These are phyloP conservation scores for Anguilla megastoma DNA, from an alignment of 2,797 vertebrate genomes.

Conservation along the genomic window DNA sequence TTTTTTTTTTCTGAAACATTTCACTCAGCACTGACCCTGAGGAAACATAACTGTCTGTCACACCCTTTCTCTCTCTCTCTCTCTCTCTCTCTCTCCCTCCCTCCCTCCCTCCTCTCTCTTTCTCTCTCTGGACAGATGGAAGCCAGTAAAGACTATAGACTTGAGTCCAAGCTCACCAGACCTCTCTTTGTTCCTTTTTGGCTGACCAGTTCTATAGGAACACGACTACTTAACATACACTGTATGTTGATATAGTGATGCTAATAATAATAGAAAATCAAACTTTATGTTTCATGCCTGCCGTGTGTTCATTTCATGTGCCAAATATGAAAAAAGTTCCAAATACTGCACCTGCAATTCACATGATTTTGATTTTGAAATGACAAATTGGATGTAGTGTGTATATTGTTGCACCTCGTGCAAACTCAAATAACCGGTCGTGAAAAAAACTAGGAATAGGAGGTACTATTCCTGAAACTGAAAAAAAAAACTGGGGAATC, in stretches of 20 bases:
- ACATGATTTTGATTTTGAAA: background rate
- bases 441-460: background rate
- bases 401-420: background rate
- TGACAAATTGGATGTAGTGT: background rate
- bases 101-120: background rate
- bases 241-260: background rate
- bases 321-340: background rate
- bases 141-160: background rate
- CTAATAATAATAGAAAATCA: background rate
- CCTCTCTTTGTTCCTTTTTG: background rate
- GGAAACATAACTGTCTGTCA: conserved; percentile 50
- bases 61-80: conserved; percentile 51
- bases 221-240: background rate
- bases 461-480: background rate
- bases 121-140: background rate
- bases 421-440: background rate
- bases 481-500: conserved; percentile 15
- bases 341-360: background rate
- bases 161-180: background rate
- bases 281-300: background rate
- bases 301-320: background rate
- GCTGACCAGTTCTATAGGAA: background rate
- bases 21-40: conserved; percentile 51
- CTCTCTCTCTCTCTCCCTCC: background rate
- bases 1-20: conserved; percentile 14